Percentiles rank a stretch among this genome's conserved stretches.
Evolutionary conservation across 2,113 vertebrate species (phyloP).

Genomic region (Odocoileus hemionus): DNA sequence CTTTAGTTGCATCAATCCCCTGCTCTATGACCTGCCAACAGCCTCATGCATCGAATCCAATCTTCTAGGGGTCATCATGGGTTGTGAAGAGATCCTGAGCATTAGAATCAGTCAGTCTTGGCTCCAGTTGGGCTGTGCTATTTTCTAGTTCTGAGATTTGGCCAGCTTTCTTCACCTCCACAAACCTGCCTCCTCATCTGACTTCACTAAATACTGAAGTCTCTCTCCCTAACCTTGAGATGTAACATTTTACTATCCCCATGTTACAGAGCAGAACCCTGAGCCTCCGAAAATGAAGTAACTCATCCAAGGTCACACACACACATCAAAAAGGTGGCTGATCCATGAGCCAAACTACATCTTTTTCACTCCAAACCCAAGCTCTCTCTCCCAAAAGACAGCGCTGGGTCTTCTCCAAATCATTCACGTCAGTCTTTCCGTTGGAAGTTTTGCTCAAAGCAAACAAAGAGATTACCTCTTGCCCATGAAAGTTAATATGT

Average conservation of each 20-base stretch:
- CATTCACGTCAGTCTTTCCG: background rate
- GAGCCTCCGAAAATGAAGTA: background rate
- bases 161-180: background rate
- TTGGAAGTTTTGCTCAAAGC: conserved; percentile 8
- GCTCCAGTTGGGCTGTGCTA: background rate
- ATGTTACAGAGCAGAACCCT: background rate
- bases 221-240: background rate
- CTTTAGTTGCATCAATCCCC: background rate
- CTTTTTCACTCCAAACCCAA: background rate
- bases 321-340: background rate
- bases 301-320: background rate
- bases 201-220: background rate
- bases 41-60: background rate
- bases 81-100: background rate
- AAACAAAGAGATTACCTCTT: conserved; percentile 18
- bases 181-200: background rate
- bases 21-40: background rate
- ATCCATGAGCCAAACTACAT: background rate
- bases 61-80: background rate
- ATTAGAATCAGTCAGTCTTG: background rate
- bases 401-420: background rate
- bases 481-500: background rate
- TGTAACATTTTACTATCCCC: background rate
- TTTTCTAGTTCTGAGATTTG: background rate
- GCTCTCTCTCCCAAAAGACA: background rate